These are phyloP conservation scores for Sinocyclocheilus rhinocerous DNA, from an alignment of 2,113 vertebrate genomes.

Conservation along the genomic window DNA sequence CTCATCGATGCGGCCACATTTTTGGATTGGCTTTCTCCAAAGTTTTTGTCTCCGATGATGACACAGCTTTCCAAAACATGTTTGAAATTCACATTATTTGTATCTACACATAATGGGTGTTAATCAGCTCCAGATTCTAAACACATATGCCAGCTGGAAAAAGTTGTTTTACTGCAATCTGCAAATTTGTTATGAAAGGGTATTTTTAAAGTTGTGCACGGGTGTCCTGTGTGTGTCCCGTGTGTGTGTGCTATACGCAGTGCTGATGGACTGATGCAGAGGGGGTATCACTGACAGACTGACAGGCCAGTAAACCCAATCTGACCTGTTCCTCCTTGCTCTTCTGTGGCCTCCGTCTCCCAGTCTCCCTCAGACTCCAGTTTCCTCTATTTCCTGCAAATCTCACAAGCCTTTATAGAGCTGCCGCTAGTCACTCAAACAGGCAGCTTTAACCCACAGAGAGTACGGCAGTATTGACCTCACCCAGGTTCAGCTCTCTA, in stretches of 20 bases:
- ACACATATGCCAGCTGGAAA: not conserved
- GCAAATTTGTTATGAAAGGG: not conserved
- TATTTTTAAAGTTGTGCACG: conserved; percentile 14
- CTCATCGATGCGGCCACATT: conserved; percentile 52
- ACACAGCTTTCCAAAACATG: not conserved
- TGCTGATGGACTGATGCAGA: conserved; percentile 72
- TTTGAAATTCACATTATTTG: not conserved
- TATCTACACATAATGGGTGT: not conserved
- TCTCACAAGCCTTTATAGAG: conserved; percentile 65
- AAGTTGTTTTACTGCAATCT: not conserved
- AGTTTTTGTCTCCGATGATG: not conserved
- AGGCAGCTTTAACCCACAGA: conserved; percentile 27
- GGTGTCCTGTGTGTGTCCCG: conserved; percentile 23
- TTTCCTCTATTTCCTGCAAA: conserved; percentile 70
- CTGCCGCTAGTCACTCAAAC: conserved; percentile 34
- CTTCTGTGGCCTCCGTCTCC: conserved; percentile 63
- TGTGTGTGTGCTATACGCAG: conserved; percentile 63
- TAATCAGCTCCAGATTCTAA: not conserved
- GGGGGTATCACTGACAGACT: conserved; percentile 83
- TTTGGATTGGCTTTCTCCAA: conserved; percentile 37
- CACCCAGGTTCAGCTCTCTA: conserved; percentile 23
- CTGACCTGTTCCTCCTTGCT: conserved; percentile 68
- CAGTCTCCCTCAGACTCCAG: conserved; percentile 62
- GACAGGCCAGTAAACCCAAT: conserved; percentile 74
- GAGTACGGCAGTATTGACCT: conserved; percentile 31